Base-by-base conservation (phyloP, 2,888 invertebrate species). In the Drosophila mimetica region DNA sequence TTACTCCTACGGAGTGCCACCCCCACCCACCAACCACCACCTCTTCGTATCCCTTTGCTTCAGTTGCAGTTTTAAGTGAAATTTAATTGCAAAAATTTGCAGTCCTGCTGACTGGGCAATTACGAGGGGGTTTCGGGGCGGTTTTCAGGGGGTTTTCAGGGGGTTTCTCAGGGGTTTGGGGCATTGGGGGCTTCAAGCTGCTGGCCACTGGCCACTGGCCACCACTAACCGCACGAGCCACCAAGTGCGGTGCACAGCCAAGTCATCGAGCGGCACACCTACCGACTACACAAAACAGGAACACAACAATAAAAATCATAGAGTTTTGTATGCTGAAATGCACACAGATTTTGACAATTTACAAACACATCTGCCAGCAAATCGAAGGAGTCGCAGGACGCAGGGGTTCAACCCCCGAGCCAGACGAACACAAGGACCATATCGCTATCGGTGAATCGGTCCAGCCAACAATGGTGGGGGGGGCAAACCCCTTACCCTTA, bases 331-430 rank as follows among this genome's bases (percentile, higher is more conserved):
- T 78, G 73, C 71, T 16, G 70, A 86, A 84, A 84, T 84, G 79
- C 85, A 84, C 86, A 84, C 83, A 84, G 83, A 84, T 86, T 84
- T 84, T 77, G 65, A 84, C 87, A 84, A 86, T 84, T 84, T 84
- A 81, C 70, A 74, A 84, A 76, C 86, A 86, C 83, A 84, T 84
- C 83, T 84, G 83, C 82, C 70, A 79, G 77, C 61, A 82, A 82
- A 86, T 75, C 86, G 84, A 82, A 81, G 80, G 80, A 81, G 78
- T 20, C 30, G 22, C 9, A 16, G 28, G 28, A 28, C 9, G 22
- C n/a, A n/a, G n/a, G 50, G 30, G 28, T 58, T 60, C 60, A 46
- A 60, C 60, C 81, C 81, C 13, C 46, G 37, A 39, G 48, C 41
- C 76, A 77, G 59, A 59, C 79, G n/a, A n/a, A n/a, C n/a, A n/a